phyloP scores from a whole-genome alignment of 1,140 invertebrate genomes.

The Pissodes strobi region DNA sequence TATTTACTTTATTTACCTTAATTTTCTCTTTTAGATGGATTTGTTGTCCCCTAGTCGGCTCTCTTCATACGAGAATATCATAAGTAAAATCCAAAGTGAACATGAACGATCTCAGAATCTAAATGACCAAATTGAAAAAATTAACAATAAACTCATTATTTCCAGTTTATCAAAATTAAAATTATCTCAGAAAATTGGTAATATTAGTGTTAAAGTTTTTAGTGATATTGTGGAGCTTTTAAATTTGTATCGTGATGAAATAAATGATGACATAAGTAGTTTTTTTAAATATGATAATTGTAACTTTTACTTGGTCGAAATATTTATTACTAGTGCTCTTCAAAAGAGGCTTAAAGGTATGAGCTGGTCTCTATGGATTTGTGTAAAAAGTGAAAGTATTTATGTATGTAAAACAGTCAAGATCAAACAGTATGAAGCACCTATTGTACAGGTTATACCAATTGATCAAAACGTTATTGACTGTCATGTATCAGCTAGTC shows the following conservation, averaged over 20 bases:
- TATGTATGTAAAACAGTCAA: conserved; percentile 17
- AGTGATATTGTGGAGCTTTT: conserved; percentile 25
- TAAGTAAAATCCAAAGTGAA: conserved; percentile 36
- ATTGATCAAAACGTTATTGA: conserved; percentile 19
- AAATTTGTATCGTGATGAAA: conserved; percentile 29
- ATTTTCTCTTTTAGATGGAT: conserved; percentile 36
- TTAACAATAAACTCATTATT: conserved; percentile 24
- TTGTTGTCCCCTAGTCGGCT: conserved; percentile 22
- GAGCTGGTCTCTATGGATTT: conserved; percentile 24
- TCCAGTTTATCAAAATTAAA: conserved; percentile 16
- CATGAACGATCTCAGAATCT: conserved; percentile 26
- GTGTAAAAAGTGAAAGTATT: background rate
- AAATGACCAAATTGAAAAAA: conserved; percentile 21
- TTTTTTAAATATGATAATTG: conserved; percentile 21
- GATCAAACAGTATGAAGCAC: conserved; percentile 5
- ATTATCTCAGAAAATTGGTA: conserved; percentile 20
- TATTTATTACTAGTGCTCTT: conserved; percentile 22
- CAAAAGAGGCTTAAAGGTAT: conserved; percentile 14
- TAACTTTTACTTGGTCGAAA: conserved; percentile 38
- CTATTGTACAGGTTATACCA: conserved; percentile 28
- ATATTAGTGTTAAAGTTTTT: conserved; percentile 38
- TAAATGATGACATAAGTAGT: conserved; percentile 6
- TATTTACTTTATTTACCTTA: too few relatives aligned
- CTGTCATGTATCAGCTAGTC: conserved; percentile 9
- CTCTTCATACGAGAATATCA: conserved; percentile 24